Percentiles rank a stretch among this genome's conserved stretches.
Conservation (phyloP, 64 coral and sea anemone species). For the Porites australiensis region DNA sequence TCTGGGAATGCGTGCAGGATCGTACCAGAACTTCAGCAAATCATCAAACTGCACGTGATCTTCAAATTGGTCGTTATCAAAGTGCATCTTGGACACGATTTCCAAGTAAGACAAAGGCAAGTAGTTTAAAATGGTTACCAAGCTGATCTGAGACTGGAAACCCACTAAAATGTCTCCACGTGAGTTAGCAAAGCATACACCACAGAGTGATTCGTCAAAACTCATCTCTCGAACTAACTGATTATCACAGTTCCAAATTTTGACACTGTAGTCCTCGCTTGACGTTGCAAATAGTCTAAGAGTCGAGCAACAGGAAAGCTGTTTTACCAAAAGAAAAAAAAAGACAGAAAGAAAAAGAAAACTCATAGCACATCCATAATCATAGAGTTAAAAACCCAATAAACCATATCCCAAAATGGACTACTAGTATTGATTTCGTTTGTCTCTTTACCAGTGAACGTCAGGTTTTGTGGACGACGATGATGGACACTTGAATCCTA, state of each 20-base stretch:
- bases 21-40: slow-evolving; percentile 73
- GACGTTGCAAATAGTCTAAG: slow-evolving; percentile 93
- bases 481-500: too few species aligned
- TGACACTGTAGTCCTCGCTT: slow-evolving; percentile 88
- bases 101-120: slow-evolving; percentile 83
- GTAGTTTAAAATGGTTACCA: slow-evolving; percentile 86
- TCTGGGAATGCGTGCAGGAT: slow-evolving; percentile 43
- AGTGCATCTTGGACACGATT: slow-evolving; percentile 72
- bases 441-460: too few species aligned
- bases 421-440: too few species aligned
- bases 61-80: slow-evolving; percentile 64
- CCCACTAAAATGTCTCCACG: slow-evolving; percentile 96
- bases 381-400: too few species aligned
- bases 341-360: neutral
- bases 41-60: slow-evolving; percentile 71
- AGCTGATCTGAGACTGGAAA: slow-evolving; percentile 92
- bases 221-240: slow-evolving; percentile 86
- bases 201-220: slow-evolving; percentile 88
- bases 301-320: slow-evolving; percentile 85
- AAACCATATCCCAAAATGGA: too few species aligned
- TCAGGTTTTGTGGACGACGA: too few species aligned
- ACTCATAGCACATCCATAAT: neutral
- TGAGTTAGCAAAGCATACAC: slow-evolving; percentile 93
- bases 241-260: slow-evolving; percentile 94
- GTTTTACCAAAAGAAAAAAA: neutral